Evolutionary conservation across 1,140 invertebrate species (phyloP).

Genomic region (Calosoma granatense): DNA sequence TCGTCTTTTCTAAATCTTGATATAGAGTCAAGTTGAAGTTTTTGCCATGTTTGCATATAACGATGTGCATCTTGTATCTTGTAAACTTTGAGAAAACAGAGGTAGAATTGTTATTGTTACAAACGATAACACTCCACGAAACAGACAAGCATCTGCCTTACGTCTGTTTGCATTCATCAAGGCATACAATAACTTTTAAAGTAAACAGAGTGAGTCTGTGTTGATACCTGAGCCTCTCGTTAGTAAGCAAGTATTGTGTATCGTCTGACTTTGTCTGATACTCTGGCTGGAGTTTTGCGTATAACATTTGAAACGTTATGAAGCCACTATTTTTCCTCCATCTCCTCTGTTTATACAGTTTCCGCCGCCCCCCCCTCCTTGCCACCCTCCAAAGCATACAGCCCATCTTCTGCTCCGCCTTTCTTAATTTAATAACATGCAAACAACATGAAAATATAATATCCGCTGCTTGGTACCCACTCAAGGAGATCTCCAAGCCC

Average conservation of each 20-base stretch:
- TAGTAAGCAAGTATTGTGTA: neutral
- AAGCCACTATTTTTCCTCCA: neutral
- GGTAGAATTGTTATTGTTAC: neutral
- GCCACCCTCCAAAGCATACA: too few relatives aligned
- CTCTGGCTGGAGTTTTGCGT: neutral
- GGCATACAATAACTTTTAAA: constrained; percentile 3
- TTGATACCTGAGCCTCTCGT: too few relatives aligned
- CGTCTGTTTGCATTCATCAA: neutral
- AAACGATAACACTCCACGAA: neutral
- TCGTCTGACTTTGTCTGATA: neutral
- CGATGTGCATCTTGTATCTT: too few relatives aligned
- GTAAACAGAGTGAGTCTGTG: neutral
- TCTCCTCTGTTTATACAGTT: neutral
- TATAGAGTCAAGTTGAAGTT: too few relatives aligned
- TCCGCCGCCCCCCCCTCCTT: too few relatives aligned
- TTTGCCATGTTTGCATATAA: too few relatives aligned
- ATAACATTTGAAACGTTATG: neutral
- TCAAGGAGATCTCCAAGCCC: neutral
- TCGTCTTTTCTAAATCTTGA: too few relatives aligned
- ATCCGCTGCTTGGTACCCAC: neutral
- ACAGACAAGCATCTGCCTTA: neutral
- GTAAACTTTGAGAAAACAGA: too few relatives aligned
- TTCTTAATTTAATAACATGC: constrained; percentile 9
- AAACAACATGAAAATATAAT: constrained; percentile 8
- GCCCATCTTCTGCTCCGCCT: too few relatives aligned